Evolutionary conservation across 2,113 vertebrate species (phyloP), one percentile per base, ranked within the genome.

Genomic region (human (Homo sapiens)): DNA sequence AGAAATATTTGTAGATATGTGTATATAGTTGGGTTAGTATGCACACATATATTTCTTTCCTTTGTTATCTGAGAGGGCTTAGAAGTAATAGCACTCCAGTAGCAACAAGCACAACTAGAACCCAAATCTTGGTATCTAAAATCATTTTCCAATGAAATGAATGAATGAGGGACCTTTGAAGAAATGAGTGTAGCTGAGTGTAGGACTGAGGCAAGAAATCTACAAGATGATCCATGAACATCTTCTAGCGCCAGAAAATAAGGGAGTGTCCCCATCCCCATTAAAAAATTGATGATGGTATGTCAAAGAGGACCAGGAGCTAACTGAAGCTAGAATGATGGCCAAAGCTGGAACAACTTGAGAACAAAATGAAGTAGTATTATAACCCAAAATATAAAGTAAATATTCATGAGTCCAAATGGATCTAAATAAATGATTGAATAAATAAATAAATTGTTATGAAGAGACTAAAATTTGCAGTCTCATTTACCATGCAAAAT

Each of bases 311-410:
- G 40, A 75, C n/a, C 30, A 87, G 55, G 22, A 66, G 27, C 8
- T 30, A 61, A 48, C 45, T 10, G 38, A 81, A 87, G 1, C 72
- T 85, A 40, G 59, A 48, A 59, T 6, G 55, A 57, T 75, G 20
- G 12, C 76, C 55, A 17, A 30, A 32, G 78, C 22, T 70, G 43
- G 12, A 68, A 57, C 40, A 87, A 81, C 23, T 50, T 61, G 64
- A 92, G 89, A 95, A 73, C 12, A 81, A 95, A 88, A 80, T 72
- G 40, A 90, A 85, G 35, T 50, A 61, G 35, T 80, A 57, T 64
- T 81, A 30, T 59, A 80, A 85, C 22, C 30, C 57, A 8, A 86
- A 32, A 13, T 68, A 35, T 68, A 68, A 68, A 68, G 12, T 66
- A 16, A 66, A 66, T 68, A 68, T 35, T 35, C 64, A 68, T 32